Evolutionary conservation across 2,888 invertebrate species (phyloP).

Genomic region (Eristalis pertinax): DNA sequence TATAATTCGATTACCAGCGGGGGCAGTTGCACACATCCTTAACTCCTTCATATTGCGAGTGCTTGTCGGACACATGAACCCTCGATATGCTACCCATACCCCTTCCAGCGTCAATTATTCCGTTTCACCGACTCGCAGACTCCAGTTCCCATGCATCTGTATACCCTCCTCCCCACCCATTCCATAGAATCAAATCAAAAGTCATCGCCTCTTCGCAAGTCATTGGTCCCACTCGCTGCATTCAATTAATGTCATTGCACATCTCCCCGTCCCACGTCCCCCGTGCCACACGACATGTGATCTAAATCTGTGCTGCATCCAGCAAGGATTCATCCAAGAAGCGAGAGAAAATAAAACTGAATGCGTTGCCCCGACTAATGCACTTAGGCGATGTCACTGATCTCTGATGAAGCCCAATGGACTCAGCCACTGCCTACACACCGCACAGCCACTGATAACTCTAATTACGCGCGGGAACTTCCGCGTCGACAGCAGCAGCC

Average conservation of each 20-base stretch:
- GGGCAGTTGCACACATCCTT: too few species aligned
- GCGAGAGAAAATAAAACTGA: neutral
- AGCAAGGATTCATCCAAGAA: neutral
- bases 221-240: neutral
- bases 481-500: neutral
- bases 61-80: too few species aligned
- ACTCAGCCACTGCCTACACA: constrained; percentile 1
- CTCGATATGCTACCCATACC: too few species aligned
- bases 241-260: neutral
- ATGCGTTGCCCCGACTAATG: neutral
- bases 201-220: neutral
- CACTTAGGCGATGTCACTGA: constrained; percentile 10
- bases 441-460: neutral
- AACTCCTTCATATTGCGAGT: too few species aligned
- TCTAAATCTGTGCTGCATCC: neutral
- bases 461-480: neutral
- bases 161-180: neutral
- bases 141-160: too few species aligned
- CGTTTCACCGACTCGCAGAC: too few species aligned
- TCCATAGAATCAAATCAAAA: neutral
- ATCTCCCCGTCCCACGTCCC: neutral
- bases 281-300: neutral
- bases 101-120: too few species aligned
- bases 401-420: neutral
- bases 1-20: too few species aligned